Evolutionary conservation across 92 coral and sea anemone species (phyloP), one percentile per base, ranked within the genome.

Genomic region (Blastomussa wellsi): DNA sequence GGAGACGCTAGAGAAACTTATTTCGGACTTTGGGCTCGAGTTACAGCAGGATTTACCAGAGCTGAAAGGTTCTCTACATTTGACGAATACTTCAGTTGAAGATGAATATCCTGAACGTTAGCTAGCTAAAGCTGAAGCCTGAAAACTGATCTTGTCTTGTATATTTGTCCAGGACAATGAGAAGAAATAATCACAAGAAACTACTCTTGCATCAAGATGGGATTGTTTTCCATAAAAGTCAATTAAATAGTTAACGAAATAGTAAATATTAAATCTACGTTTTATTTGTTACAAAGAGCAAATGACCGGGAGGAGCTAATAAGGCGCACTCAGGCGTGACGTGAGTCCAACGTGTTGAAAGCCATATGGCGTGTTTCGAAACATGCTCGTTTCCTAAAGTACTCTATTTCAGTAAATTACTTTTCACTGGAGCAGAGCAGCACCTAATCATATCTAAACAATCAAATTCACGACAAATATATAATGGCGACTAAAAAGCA

Each of bases 21-120:
- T 90, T 64, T 72, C 52, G 35, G 93, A 86, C 68, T 77, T 90
- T 47, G 93, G 90, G 60, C 88, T 90, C 37, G 93, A 90, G 66
- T 42, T 90, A 24, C 90, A 90, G 49, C 93, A 82, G 33, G 93
- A 90, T 44, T 78, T 90, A 47, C 93, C 93, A n/a, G 93, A 90
- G 65, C 39, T 90, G 26, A 90, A 90, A 62, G 93, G 90, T 29
- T 87, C 84, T 42, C 88, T 89, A 69, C 77, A 86, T 53, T 81
- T 90, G 38, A 76, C 87, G 31, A 82, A 72, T 17, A 39, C 66
- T 70, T 72, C 41, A 39, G 7, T 13, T 15, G 88, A 85, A 4
- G 93, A 90, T 7, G 93, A 90, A 62, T 85, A 82, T 31, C 93
- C 93, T 1, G 93, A 90, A 13, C 89, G 93, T 7, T 90, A 55